Evolutionary conservation across 35 echinoderm and acorn worm genomes (phyloP).

Genomic region (Lytechinus pictus): DNA sequence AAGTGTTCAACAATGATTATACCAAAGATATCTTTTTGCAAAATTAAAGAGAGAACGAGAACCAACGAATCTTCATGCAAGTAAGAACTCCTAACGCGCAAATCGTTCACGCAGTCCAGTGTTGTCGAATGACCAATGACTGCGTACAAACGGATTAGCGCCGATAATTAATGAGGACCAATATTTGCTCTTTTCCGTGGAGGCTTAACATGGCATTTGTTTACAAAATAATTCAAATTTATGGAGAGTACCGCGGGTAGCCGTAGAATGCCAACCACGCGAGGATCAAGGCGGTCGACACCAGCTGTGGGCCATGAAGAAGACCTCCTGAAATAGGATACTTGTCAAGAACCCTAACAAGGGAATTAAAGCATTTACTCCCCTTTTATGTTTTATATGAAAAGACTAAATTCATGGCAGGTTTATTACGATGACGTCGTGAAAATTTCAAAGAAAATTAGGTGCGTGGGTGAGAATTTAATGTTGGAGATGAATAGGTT

Average conservation of each 20-base stretch:
- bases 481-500: neutral
- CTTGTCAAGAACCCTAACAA: neutral
- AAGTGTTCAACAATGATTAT: no score
- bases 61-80: no score
- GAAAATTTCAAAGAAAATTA: neutral
- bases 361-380: neutral
- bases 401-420: neutral
- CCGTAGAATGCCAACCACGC: neutral
- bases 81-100: no score
- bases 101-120: neutral
- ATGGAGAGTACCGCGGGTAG: neutral
- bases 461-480: neutral
- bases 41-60: no score
- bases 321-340: neutral
- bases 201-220: neutral
- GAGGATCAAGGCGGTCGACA: neutral
- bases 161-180: neutral
- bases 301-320: neutral
- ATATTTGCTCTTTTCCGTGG: neutral
- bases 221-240: constrained; percentile 6
- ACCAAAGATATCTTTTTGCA: no score
- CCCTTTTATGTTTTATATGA: neutral
- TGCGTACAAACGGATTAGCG: neutral
- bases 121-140: neutral
- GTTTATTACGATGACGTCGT: neutral